A percentile compares a stretch with the other conserved stretches of the same genome.
Evolutionary conservation across 2,888 invertebrate species (phyloP).

Genomic region (Hanleya hanleyi): DNA sequence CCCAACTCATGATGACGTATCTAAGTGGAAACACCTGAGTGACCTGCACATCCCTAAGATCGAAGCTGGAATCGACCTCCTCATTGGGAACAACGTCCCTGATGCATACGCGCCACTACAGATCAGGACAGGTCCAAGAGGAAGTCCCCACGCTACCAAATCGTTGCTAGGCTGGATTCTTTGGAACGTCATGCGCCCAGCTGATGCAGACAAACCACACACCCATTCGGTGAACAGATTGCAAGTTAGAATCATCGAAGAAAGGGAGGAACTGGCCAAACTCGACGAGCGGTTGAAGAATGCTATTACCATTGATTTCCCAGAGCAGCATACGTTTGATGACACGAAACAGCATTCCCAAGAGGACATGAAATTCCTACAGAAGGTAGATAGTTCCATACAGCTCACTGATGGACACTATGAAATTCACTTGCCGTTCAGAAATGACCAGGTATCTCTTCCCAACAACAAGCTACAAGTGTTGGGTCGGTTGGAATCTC

Average conservation of each 20-base stretch:
- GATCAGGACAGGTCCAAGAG: conserved; percentile 12
- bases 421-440: conserved; percentile 21
- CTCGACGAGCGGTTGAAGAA: not conserved
- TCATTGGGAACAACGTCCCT: conserved; percentile 19
- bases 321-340: conserved; percentile 22
- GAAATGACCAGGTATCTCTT: not conserved
- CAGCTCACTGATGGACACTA: conserved; percentile 23
- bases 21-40: conserved; percentile 27
- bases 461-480: conserved; percentile 14
- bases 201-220: no score
- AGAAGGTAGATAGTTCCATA: conserved; percentile 16
- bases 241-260: not conserved
- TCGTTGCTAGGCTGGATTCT: conserved; percentile 25
- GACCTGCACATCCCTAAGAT: conserved; percentile 22
- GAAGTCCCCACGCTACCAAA: conserved; percentile 27
- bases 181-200: conserved; percentile 17
- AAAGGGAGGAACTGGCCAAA: conserved; percentile 9
- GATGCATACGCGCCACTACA: conserved; percentile 27
- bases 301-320: conserved; percentile 30
- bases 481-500: conserved; percentile 1
- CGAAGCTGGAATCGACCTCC: conserved; percentile 13
- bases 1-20: conserved; percentile 25
- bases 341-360: conserved; percentile 23
- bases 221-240: no score
- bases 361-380: conserved; percentile 27